Evolutionary conservation across 1,140 invertebrate genomes (phyloP), one percentile per base, ranked within the genome.

Genomic region (Archegozetes longisetosus): DNA sequence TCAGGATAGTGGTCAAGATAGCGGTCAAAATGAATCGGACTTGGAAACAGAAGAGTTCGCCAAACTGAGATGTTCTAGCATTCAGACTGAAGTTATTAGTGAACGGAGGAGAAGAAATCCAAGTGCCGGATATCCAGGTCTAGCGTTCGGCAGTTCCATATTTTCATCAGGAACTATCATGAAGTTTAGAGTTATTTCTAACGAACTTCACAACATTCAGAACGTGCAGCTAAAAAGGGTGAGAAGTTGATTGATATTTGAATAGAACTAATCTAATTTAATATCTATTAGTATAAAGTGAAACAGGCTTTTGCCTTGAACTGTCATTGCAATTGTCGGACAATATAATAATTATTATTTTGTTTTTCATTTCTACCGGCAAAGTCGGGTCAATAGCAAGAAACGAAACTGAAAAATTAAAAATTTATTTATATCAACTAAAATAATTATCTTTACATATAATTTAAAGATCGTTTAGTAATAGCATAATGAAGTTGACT

Each of bases 131-230:
- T 93, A 92, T 75, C 89, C 88, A 0, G 89, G 89, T 3, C 73
- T 93, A 13, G 87, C 87, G 0, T 90, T 93, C 66, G 88, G 86
- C 23, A 81, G 82, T 62, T 90, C 87, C 23, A 86, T 91, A 68
- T 92, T 96, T 72, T 91, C 32, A 40, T 40, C 91, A 50, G 91
- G 94, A 71, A 93, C 92, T 2, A 84, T 94, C 82, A 95, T 97
- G 84, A 95, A 93, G 74, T 94, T 95, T 75, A 89, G 84, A 70
- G 84, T 97, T 53, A 96, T 97, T 69, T 82, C 84, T 70, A 95
- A 94, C 73, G 93, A 96, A 77, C 80, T 97, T 68, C 89, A 95
- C 76, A 96, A 97, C 78, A 92, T 95, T 69, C 86, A 91, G 78
- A 86, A 90, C 71, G 89, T 89, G 71, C 90, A 93, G 71, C 78